Evolutionary conservation across 1,140 invertebrate species (phyloP).

Genomic region (Drosophila prosaltans): DNA sequence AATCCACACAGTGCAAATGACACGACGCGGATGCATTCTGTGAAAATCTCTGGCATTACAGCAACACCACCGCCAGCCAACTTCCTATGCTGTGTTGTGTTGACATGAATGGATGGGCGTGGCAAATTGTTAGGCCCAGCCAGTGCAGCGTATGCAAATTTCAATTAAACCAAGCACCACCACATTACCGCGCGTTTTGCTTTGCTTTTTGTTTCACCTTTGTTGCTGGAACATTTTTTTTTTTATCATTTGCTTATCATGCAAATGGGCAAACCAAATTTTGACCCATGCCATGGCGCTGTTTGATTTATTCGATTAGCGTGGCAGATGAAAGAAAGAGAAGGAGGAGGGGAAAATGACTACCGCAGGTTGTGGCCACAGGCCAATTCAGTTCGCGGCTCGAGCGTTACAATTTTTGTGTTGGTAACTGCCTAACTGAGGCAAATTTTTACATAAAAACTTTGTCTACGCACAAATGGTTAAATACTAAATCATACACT

Average conservation of each 20-base stretch:
- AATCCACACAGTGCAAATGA: constrained; percentile 74
- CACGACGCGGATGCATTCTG: constrained; percentile 12
- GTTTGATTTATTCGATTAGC: constrained; percentile 66
- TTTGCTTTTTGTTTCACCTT: constrained; percentile 45
- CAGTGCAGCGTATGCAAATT: constrained; percentile 52
- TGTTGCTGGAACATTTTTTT: constrained; percentile 43
- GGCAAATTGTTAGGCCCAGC: constrained; percentile 35
- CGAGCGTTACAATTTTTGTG: constrained; percentile 21
- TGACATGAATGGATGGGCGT: constrained; percentile 35
- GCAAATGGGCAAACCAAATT: constrained; percentile 53
- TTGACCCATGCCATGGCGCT: constrained; percentile 18
- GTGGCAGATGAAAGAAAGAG: constrained; percentile 11
- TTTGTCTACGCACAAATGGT: too few species aligned
- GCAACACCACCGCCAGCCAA: constrained; percentile 4
- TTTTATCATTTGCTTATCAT: constrained; percentile 42
- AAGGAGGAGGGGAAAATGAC: neutral
- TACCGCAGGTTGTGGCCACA: constrained; percentile 34
- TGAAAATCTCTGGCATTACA: constrained; percentile 2
- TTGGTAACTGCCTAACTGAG: neutral
- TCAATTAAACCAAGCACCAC: constrained; percentile 59
- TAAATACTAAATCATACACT: too few species aligned
- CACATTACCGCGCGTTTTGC: neutral
- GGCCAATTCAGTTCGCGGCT: constrained; percentile 34
- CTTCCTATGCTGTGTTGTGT: constrained; percentile 17
- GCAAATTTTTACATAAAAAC: too few species aligned